Evolutionary conservation across 2,888 invertebrate genomes (phyloP), one percentile per base, ranked within the genome.

Genomic region (Drosophila falleni): DNA sequence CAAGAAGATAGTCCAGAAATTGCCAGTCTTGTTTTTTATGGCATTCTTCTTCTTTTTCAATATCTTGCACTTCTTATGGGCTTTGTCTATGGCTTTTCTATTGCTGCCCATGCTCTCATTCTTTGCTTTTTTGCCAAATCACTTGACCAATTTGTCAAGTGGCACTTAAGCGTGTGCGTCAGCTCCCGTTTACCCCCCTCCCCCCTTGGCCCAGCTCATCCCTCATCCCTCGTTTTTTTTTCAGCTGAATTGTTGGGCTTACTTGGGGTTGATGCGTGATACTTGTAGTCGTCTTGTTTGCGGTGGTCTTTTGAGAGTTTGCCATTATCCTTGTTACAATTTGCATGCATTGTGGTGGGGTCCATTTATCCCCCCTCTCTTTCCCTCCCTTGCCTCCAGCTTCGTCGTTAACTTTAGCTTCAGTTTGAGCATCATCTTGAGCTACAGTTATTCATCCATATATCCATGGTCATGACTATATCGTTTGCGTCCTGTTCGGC

Each of bases 111-210:
- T 41, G 44, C 59, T 37, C 29, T 29, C 31, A n/a, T 11, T 50
- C 53, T 49, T 61, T 66, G 63, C 66, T 29, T 77, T 85, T 88
- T 87, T 89, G 89, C 85, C 73, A 90, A 92, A 91, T 91, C 90
- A 92, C 89, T 91, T 91, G 91, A 90, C 90, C 92, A 92, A 91
- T 91, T 92, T 91, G 90, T 90, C 91, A 90, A 90, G 89, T 91
- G 88, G 81, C 87, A 87, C 80, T 87, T 87, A 87, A 81, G 81
- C 76, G 82, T 82, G 80, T 84, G 71, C 78, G 74, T 69, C 70
- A 42, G 61, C 65, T 58, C 37, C 19, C 4, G 11, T 35, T 19
- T n/a, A 5, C 19, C 3, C 19, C 42, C 13, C 13, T 15, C 3
- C 19, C 42, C n/a, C 11, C 13, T 33, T 11, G n/a, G 11, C n/a